Conservation (phyloP, 2,113 vertebrate species). For the Anolis sagrei region DNA sequence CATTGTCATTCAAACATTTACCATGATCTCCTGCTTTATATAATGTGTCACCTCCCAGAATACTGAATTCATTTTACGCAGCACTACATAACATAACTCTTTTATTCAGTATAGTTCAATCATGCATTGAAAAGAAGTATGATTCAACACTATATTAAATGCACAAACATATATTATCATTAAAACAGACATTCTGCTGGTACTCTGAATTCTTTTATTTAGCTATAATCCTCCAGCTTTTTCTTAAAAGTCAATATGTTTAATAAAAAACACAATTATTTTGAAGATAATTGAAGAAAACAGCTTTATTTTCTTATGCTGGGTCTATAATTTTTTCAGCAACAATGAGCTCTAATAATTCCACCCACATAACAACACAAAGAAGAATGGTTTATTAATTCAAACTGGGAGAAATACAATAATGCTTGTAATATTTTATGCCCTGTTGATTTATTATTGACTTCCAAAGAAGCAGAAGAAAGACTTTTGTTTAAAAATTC, state of each 20-base stretch:
- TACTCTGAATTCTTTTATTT: not conserved
- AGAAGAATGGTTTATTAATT: constrained; percentile 3
- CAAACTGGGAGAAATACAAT: not conserved
- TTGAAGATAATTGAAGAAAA: not conserved
- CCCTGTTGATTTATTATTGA: constrained; percentile 29
- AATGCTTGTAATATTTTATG: constrained; percentile 23
- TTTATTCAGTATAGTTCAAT: not conserved
- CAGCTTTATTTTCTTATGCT: not conserved
- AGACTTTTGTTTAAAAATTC: constrained; percentile 50
- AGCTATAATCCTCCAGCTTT: not conserved
- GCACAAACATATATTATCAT: no score
- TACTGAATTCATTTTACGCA: no score
- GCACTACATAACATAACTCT: not conserved
- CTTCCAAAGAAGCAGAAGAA: constrained; percentile 50
- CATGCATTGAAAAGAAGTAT: no score
- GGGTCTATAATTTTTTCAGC: not conserved
- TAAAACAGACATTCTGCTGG: not conserved
- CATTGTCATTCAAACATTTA: not conserved
- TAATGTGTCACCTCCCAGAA: not conserved
- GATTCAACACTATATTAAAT: no score
- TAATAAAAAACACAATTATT: not conserved
- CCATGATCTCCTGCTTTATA: not conserved
- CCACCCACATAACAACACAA: not conserved
- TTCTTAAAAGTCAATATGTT: not conserved
- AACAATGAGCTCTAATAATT: not conserved